A percentile compares a stretch with the other conserved stretches of the same genome.
phyloP scores from a whole-genome alignment of 2,113 vertebrate species.

The Zapus hudsonius region DNA sequence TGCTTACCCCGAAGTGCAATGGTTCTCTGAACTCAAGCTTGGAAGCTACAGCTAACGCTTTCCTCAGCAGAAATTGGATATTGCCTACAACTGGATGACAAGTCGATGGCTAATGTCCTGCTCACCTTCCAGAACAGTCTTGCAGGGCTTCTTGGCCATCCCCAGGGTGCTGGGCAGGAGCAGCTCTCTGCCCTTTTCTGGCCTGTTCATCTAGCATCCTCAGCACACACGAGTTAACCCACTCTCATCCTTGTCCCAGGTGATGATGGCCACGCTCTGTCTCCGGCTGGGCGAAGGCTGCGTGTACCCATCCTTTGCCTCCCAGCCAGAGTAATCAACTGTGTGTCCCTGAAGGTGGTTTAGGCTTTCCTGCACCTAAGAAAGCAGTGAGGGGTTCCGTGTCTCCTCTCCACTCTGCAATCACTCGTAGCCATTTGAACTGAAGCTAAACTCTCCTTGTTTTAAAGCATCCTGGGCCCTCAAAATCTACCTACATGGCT shows the following conservation, averaged over 20 bases:
- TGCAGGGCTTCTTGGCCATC: slow-evolving; percentile 79
- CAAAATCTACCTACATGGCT: background rate
- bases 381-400: slow-evolving; percentile 22
- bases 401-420: background rate
- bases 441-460: slow-evolving; percentile 1
- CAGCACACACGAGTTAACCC: slow-evolving; percentile 86
- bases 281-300: slow-evolving; percentile 85
- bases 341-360: slow-evolving; percentile 80
- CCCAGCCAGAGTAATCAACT: slow-evolving; percentile 87
- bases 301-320: slow-evolving; percentile 88
- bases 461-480: too few relatives aligned
- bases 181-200: slow-evolving; percentile 77
- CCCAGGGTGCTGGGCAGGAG: slow-evolving; percentile 78
- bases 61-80: background rate
- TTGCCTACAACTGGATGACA: background rate
- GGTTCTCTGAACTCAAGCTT: background rate
- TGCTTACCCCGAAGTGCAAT: background rate
- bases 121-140: slow-evolving; percentile 86
- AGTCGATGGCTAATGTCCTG: rapidly evolving
- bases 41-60: background rate
- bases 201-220: slow-evolving; percentile 86
- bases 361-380: slow-evolving; percentile 79
- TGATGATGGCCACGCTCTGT: slow-evolving; percentile 86
- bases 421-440: background rate
- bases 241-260: slow-evolving; percentile 80